Evolutionary conservation across 2,113 vertebrate species (phyloP), one percentile per base, ranked within the genome.

Genomic region (Pelusios castaneus): DNA sequence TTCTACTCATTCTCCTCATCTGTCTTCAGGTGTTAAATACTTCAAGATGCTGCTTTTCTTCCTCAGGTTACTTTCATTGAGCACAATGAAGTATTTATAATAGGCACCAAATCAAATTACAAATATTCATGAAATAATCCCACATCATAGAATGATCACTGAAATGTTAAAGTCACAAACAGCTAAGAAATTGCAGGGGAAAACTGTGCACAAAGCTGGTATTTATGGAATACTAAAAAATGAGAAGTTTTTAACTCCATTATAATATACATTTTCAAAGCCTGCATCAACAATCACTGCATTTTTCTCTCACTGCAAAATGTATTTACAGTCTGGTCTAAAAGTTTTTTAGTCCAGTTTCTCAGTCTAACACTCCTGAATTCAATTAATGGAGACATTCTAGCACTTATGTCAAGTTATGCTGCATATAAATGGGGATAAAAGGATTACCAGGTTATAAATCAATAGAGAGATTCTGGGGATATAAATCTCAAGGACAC

Each of bases 401-500:
- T 92, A 97, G 95, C 98, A 98, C 97, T 98, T 98, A 98, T 1
- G 83, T 97, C 97, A 98, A 98, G 97, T 98, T 98, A 97, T 97
- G 98, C 96, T 97, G 98, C 97, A 97, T 98, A 97, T 98, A 98
- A 98, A 98, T 98, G 98, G 97, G 97, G 98, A 98, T 98, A 98
- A 98, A 98, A 98, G 98, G 98, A 98, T 98, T 98, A 98, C 97
- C 91, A 95, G 95, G 97, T 98, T 97, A 98, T 98, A 98, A 98
- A 98, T 98, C 98, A 98, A 97, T 98, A 85, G 97, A 97, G 96
- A 98, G 95, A 96, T 98, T 98, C 97, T 94, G 89, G 96, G 93
- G 97, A 96, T 97, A 98, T 98, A 98, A 98, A 98, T 98, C 98
- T 98, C 95, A 93, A 97, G 96, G 95, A 97, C 97, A 97, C 93